Conservation (phyloP, 2,888 invertebrate species). For the Subacronicta megacephala region DNA sequence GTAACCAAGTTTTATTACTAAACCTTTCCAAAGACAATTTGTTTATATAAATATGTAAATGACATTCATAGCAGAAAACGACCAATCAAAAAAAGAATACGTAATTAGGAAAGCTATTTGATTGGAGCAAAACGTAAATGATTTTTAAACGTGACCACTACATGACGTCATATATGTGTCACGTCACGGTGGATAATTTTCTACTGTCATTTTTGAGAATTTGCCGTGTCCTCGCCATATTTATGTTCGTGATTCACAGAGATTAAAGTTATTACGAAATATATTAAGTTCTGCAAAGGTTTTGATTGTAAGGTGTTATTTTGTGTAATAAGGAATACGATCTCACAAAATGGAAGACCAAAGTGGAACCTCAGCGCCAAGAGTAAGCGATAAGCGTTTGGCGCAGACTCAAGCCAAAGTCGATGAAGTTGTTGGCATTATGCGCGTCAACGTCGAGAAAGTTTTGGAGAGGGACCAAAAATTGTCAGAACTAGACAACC, state of each 20-base stretch:
- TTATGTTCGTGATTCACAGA: slow-evolving; percentile 45
- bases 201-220: slow-evolving; percentile 32
- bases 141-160: slow-evolving; percentile 34
- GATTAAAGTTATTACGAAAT: slow-evolving; percentile 10
- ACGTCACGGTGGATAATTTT: slow-evolving; percentile 44
- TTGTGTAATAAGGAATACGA: slow-evolving; percentile 9
- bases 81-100: slow-evolving; percentile 30
- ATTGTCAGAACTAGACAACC: slow-evolving; percentile 97
- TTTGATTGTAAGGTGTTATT: slow-evolving; percentile 18
- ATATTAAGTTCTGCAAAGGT: slow-evolving; percentile 5
- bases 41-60: no score
- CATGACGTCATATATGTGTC: slow-evolving; percentile 64
- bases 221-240: slow-evolving; percentile 62
- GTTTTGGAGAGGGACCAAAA: slow-evolving; percentile 98
- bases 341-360: slow-evolving; percentile 84
- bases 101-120: slow-evolving; percentile 5
- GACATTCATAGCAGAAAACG: fast-evolving
- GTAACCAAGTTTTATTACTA: no score
- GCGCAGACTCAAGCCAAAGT: slow-evolving; percentile 88
- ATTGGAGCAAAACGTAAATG: slow-evolving; percentile 24
- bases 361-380: slow-evolving; percentile 84
- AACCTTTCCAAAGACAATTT: neutral
- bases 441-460: slow-evolving; percentile 99
- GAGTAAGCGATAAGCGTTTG: slow-evolving; percentile 86
- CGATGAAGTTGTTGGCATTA: slow-evolving; percentile 95